phyloP scores from a whole-genome alignment of 2,797 vertebrate genomes.

The Paramormyrops hopkinsi region DNA sequence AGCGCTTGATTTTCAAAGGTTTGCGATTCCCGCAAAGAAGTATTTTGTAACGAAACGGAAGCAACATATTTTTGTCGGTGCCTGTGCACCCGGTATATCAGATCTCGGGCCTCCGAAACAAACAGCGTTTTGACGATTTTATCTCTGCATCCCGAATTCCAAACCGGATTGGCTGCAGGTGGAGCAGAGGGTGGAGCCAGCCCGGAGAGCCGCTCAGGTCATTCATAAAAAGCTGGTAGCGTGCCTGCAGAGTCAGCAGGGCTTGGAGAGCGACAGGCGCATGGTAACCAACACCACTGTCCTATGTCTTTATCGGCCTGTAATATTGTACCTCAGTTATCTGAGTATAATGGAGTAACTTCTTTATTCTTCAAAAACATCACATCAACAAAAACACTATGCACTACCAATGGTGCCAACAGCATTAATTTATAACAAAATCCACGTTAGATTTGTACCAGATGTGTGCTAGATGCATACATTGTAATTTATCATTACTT shows the following conservation, averaged over 20 bases:
- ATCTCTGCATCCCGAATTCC: conserved; percentile 13
- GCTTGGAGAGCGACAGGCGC: conserved; percentile 79
- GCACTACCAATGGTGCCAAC: not conserved
- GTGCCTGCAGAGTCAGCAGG: conserved; percentile 82
- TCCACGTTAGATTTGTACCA: not conserved
- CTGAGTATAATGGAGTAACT: not conserved
- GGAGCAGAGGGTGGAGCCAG: conserved; percentile 87
- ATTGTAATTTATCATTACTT: not conserved
- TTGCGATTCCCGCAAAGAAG: not conserved
- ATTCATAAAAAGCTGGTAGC: conserved; percentile 81
- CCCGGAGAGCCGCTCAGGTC: conserved; percentile 78
- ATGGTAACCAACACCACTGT: conserved; percentile 64
- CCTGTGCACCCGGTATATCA: not conserved
- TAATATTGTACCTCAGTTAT: not conserved
- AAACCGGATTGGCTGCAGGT: conserved; percentile 60
- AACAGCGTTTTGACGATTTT: not conserved
- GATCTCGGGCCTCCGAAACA: not conserved
- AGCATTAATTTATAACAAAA: not conserved
- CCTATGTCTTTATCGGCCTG: not conserved
- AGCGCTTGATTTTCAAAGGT: not conserved
- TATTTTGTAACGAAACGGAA: not conserved
- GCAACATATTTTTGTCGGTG: not conserved
- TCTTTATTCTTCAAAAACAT: not conserved
- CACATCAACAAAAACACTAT: not conserved
- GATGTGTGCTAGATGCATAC: not conserved